These are phyloP conservation scores for Ostrea edulis DNA, from an alignment of 1,140 invertebrate species.

Conservation along the genomic window DNA sequence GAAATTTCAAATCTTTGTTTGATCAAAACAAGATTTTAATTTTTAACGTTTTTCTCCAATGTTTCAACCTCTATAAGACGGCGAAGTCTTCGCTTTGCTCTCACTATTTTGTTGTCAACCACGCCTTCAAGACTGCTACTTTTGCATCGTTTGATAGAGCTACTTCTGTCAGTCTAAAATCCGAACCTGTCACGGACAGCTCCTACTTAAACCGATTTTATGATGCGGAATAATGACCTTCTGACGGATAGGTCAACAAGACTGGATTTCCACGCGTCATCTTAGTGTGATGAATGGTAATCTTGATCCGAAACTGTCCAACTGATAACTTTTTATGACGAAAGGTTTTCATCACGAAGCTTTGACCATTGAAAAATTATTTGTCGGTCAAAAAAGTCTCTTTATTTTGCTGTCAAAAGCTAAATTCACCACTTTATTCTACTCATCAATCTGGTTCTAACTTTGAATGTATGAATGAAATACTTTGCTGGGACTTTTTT, in stretches of 20 bases:
- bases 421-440: no score
- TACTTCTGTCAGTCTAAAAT: neutral
- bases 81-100: no score
- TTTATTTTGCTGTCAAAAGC: no score
- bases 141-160: neutral
- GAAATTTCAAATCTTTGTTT: no score
- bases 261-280: neutral
- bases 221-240: slow-evolving; percentile 11
- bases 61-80: no score
- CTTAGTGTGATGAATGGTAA: neutral
- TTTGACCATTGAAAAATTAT: neutral
- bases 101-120: neutral
- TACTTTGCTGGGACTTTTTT: no score
- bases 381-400: neutral
- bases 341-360: neutral
- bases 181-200: neutral
- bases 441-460: no score
- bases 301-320: neutral
- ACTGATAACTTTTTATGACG: neutral
- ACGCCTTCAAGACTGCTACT: neutral
- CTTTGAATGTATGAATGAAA: no score
- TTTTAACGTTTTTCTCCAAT: no score
- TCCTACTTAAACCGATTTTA: neutral
- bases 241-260: slow-evolving; percentile 25
- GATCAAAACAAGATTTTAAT: no score